A percentile compares a stretch with the other conserved stretches of the same genome.
Conservation (phyloP, 2,888 invertebrate genomes). For the Pterostichus madidus region DNA sequence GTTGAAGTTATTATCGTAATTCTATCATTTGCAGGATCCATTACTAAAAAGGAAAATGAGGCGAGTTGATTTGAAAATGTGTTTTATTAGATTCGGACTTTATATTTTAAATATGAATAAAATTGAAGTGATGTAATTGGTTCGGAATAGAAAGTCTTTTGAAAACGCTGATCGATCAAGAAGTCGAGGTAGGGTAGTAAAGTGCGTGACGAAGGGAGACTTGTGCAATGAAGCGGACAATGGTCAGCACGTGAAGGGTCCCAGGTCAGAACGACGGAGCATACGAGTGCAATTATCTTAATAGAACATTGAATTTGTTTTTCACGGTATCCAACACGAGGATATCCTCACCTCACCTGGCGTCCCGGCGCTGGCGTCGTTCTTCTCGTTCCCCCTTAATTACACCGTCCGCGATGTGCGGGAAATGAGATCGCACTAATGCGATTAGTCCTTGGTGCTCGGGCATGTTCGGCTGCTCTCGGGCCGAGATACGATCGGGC, state of each 20-base stretch:
- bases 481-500: slow-evolving; percentile 67
- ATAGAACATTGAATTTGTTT: slow-evolving; percentile 22
- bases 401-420: slow-evolving; percentile 61
- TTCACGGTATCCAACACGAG: neutral
- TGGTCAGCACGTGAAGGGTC: neutral
- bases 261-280: neutral
- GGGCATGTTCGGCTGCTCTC: slow-evolving; percentile 69
- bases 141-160: neutral
- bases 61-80: neutral
- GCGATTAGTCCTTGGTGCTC: slow-evolving; percentile 72
- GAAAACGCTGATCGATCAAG: neutral
- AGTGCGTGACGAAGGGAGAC: too few relatives aligned
- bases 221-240: too few relatives aligned
- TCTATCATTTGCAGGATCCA: too few relatives aligned
- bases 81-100: too few relatives aligned
- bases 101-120: too few relatives aligned
- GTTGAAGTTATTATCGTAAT: too few relatives aligned
- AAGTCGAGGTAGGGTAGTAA: neutral
- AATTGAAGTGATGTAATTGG: neutral
- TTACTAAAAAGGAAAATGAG: neutral
- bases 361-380: neutral
- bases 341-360: slow-evolving; percentile 38
- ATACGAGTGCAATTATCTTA: slow-evolving; percentile 37
- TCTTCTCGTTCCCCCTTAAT: slow-evolving; percentile 67
- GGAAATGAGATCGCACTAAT: slow-evolving; percentile 75